These are phyloP conservation scores for Chinchilla lanigera DNA, from an alignment of 2,113 vertebrate genomes.

Conservation along the genomic window DNA sequence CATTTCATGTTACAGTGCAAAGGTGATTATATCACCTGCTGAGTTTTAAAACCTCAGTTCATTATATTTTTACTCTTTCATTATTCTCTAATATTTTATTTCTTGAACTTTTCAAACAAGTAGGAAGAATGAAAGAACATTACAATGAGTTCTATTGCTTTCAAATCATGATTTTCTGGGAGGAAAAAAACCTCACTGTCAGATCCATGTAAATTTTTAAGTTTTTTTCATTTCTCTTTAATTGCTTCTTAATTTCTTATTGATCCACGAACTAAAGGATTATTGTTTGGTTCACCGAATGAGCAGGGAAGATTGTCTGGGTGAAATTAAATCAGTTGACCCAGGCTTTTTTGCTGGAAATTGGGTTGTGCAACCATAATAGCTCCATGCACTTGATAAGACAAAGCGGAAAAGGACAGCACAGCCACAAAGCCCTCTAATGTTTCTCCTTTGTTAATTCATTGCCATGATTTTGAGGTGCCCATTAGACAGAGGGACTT, in stretches of 20 bases:
- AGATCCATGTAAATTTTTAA: constrained; percentile 68
- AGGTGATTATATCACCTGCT: neutral
- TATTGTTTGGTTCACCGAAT: constrained; percentile 67
- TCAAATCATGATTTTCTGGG: constrained; percentile 41
- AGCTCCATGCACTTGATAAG: neutral
- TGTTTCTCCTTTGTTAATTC: neutral
- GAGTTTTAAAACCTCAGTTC: neutral
- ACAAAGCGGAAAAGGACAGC: neutral
- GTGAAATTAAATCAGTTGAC: constrained; percentile 65
- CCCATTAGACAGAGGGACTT: neutral
- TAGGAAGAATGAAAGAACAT: neutral
- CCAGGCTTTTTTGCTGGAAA: neutral
- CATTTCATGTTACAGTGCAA: neutral
- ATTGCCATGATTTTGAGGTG: neutral
- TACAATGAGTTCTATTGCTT: neutral
- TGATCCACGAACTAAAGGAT: constrained; percentile 69
- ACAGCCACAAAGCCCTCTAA: neutral
- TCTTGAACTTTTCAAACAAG: neutral
- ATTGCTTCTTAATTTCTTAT: constrained; percentile 81
- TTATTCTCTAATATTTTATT: neutral
- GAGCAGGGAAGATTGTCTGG: constrained; percentile 20
- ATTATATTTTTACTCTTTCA: neutral
- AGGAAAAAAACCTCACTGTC: neutral
- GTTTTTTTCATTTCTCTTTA: constrained; percentile 71
- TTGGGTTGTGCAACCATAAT: neutral